Evolutionary conservation across 2,888 invertebrate species (phyloP).

Genomic region (Eristalinus aeneus): DNA sequence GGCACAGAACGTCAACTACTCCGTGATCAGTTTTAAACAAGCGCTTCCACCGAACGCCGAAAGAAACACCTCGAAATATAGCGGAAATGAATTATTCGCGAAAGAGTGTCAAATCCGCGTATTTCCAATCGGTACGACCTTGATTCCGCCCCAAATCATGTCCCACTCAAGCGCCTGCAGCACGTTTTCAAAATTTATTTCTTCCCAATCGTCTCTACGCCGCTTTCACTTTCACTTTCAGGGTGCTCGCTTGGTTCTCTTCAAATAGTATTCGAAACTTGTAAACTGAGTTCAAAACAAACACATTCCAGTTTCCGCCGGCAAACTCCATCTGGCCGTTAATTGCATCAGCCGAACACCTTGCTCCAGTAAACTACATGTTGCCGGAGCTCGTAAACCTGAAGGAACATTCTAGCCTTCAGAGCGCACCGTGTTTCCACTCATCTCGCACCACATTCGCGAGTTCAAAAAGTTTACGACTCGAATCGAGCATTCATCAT

Average conservation of each 20-base stretch:
- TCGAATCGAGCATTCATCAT: slow-evolving; percentile 42
- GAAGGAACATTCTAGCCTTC: neutral
- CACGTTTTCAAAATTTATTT: neutral
- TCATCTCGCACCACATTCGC: slow-evolving; percentile 32
- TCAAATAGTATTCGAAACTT: neutral
- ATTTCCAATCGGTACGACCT: neutral
- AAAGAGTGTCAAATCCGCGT: neutral
- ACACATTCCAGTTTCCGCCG: neutral
- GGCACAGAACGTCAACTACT: no score
- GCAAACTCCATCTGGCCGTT: slow-evolving; percentile 1
- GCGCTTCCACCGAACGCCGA: no score
- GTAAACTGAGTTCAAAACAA: neutral
- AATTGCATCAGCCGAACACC: slow-evolving; percentile 13
- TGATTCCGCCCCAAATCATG: neutral
- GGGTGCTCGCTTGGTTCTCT: neutral
- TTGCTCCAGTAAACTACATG: neutral
- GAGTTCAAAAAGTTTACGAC: slow-evolving; percentile 23
- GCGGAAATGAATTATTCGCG: neutral
- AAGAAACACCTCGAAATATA: neutral
- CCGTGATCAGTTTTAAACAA: no score
- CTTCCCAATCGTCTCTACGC: neutral
- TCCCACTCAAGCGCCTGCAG: neutral
- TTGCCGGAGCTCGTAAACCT: slow-evolving; percentile 2
- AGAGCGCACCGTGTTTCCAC: slow-evolving; percentile 15
- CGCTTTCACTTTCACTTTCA: neutral